Evolutionary conservation across 2,888 invertebrate species (phyloP).

Genomic region (Ophion ellenae): DNA sequence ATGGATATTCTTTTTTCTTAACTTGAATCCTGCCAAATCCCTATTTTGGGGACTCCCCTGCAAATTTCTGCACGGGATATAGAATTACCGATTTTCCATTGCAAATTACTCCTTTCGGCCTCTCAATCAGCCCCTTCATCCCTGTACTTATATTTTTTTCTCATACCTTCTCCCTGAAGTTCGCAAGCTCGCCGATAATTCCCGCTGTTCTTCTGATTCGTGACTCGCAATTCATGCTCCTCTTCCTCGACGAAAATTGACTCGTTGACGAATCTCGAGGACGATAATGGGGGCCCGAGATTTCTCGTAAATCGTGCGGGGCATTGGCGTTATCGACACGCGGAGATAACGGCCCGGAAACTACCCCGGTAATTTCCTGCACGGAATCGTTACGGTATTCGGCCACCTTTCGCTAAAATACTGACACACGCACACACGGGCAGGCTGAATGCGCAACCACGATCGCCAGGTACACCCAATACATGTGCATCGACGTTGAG

Average conservation of each 20-base stretch:
- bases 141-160: not conserved
- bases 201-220: not conserved
- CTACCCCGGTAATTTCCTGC: constrained; percentile 57
- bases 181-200: not conserved
- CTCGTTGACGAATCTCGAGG: constrained; percentile 20
- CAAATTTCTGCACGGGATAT: too few species aligned
- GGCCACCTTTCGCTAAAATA: constrained; percentile 42
- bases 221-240: not conserved
- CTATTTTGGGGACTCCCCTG: too few species aligned
- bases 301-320: constrained; percentile 16
- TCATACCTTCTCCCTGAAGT: not conserved
- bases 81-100: too few species aligned
- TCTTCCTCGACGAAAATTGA: not conserved
- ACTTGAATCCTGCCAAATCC: too few species aligned
- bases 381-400: constrained; percentile 42
- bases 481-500: not conserved
- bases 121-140: too few species aligned
- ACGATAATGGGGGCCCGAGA: constrained; percentile 4
- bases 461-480: constrained; percentile 1
- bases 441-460: not conserved
- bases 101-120: too few species aligned
- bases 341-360: constrained; percentile 40
- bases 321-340: constrained; percentile 45
- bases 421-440: constrained; percentile 7
- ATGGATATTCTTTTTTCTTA: too few species aligned